Evolutionary conservation across 1,140 invertebrate species (phyloP), one percentile per base, ranked within the genome.

Genomic region (Oryzaephilus surinamensis): DNA sequence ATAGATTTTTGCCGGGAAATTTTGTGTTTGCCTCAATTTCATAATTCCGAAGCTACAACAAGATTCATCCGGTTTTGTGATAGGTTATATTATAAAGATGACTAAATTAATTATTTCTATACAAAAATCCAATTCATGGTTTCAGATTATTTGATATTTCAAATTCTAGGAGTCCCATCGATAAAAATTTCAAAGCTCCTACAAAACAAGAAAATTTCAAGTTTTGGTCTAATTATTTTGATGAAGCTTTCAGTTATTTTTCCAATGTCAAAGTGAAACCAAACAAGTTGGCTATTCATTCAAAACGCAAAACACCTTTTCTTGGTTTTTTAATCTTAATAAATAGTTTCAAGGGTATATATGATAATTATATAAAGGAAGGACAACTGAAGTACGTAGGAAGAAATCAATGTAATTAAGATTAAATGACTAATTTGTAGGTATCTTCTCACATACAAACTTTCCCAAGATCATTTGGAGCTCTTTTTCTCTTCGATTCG

Each of bases 71-170:
- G 18, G 5, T 15, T 17, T 11, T 16, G 14, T 32, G 15, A 19
- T 32, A n/a, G 18, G 30, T 11, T 6, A 10, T 26, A 12, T 26
- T 10, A 26, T 11, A 11, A 11, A 12, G n/a, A n/a, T n/a, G n/a
- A n/a, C 2, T 26, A 10, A 10, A 26, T 26, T 26, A 26, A 26
- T 12, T 11, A 32, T 13, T 23, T 26, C 10, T 10, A 24, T 10
- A 24, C n/a, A 12, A 21, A 2, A 3, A 33, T 26, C 39, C 39
- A 14, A 47, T 43, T 35, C 26, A 35, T 39, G 32, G 32, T 4
- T 47, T 47, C 18, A 35, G 43, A 26, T 39, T 43, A n/a, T 32
- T 46, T 11, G 38, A 46, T 34, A 31, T 23, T 20, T n/a, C 18
- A 11, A 37, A 41, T 18, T 24, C 24, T 21, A n/a, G 14, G 6